These are phyloP conservation scores for Larimichthys polyactis DNA, from an alignment of 2,113 vertebrate genomes.

Conservation along the genomic window DNA sequence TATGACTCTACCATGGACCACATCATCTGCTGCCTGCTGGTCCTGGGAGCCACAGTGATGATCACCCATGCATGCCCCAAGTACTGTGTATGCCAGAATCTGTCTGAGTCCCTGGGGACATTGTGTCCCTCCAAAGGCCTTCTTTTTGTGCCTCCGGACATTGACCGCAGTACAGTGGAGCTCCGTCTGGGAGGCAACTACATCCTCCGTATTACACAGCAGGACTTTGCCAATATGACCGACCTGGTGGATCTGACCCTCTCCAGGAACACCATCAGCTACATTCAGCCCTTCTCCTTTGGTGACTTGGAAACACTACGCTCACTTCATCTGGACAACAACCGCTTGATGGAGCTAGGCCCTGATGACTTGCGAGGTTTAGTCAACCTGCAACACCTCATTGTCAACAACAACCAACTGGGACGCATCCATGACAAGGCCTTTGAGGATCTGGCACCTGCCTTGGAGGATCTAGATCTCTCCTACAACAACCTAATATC, in stretches of 20 bases:
- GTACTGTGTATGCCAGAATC: constrained; percentile 95
- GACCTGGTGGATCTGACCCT: constrained; percentile 95
- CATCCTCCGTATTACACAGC: constrained; percentile 91
- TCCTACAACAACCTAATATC: constrained; percentile 93
- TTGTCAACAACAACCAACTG: constrained; percentile 96
- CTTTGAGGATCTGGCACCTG: constrained; percentile 90
- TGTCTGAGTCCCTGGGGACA: constrained; percentile 95
- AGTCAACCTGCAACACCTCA: constrained; percentile 94
- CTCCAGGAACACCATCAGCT: constrained; percentile 94
- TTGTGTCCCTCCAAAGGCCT: constrained; percentile 95
- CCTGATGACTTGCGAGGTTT: constrained; percentile 91
- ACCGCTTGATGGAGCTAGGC: constrained; percentile 89
- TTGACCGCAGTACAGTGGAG: constrained; percentile 93
- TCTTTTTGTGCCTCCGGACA: constrained; percentile 92
- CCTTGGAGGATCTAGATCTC: constrained; percentile 93
- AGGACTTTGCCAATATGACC: constrained; percentile 96
- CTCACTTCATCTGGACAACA: constrained; percentile 93
- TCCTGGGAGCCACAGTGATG: constrained; percentile 90
- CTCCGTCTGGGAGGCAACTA: constrained; percentile 95
- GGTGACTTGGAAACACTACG: constrained; percentile 93
- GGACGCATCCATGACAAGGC: constrained; percentile 87
- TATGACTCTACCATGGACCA: constrained; percentile 93
- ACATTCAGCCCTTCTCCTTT: constrained; percentile 95
- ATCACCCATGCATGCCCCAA: constrained; percentile 91
- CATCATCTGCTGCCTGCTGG: constrained; percentile 89